Percentiles rank a stretch among this genome's conserved stretches.
Evolutionary conservation across 2,888 invertebrate species (phyloP).

Genomic region (Nephrotoma appendiculata): DNA sequence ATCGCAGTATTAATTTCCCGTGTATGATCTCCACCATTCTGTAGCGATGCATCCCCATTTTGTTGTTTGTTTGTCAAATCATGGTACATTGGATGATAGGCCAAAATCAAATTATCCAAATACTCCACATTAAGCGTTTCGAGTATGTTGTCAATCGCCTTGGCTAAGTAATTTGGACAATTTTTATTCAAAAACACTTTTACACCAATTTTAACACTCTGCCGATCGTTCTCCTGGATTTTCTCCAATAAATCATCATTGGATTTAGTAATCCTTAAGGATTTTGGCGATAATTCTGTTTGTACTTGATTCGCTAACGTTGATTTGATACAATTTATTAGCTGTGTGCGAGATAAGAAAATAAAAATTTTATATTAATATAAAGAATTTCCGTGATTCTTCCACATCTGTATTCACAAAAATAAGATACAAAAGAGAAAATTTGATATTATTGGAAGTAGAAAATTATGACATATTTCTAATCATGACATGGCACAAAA

Average conservation of each 20-base stretch:
- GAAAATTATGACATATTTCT: not conserved
- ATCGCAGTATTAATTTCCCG: slow-evolving; percentile 26
- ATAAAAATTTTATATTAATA: not conserved
- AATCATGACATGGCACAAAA: not conserved
- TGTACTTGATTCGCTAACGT: slow-evolving; percentile 30
- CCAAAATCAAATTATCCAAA: slow-evolving; percentile 71
- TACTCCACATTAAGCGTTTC: slow-evolving; percentile 50
- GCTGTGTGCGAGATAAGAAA: slow-evolving; percentile 29
- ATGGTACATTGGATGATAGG: slow-evolving; percentile 43
- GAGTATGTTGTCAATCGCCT: slow-evolving; percentile 62
- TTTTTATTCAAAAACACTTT: slow-evolving; percentile 70
- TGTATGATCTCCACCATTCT: not conserved
- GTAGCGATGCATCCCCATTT: slow-evolving; percentile 17
- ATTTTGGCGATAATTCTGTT: not conserved
- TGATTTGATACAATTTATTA: slow-evolving; percentile 46
- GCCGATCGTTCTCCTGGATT: slow-evolving; percentile 53
- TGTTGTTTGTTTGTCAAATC: not conserved
- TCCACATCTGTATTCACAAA: not conserved
- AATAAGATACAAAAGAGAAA: not conserved
- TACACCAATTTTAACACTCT: slow-evolving; percentile 68
- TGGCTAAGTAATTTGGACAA: slow-evolving; percentile 45
- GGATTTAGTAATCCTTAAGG: not conserved
- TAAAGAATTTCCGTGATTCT: not conserved
- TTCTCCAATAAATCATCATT: slow-evolving; percentile 47
- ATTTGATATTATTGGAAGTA: not conserved